Evolutionary conservation across 1,140 invertebrate species (phyloP), one percentile per base, ranked within the genome.

Genomic region (Yoshiicerus persimilis): DNA sequence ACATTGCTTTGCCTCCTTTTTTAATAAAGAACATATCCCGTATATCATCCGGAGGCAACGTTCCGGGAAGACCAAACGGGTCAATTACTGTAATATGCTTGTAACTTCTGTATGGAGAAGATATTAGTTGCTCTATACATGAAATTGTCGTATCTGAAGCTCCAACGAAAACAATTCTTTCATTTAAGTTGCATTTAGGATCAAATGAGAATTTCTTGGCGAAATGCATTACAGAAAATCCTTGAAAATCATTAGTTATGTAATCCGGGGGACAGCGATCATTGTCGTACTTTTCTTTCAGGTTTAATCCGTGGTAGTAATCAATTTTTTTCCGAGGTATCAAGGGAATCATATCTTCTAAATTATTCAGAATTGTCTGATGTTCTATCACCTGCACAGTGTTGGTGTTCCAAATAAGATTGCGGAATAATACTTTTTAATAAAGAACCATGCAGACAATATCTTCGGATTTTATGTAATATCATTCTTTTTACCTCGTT

Each of bases 131-230:
- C 91, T 96, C 95, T 16, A 96, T 85, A 91, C 96, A 96, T 4
- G 95, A 92, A 2, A 96, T 92, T 1, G 94, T 95, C 10, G 95
- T 95, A 66, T 95, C 93, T 70, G 96, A 96, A 16, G 95, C 95
- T 0, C 96, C 96, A 0, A 96, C 94, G 8, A 96, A 94, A 0
- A 96, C 95, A 84, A 97, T 95, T 88, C 94, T 94, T 92, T 92
- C 0, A 92, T 90, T 88, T 27, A 56, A 23, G 6, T 30, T 84
- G 38, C n/a, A 47, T 84, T 84, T 93, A 1, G 92, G 92, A 39
- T 91, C 90, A 38, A 86, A 88, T 13, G 64, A 66, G 27, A 90
- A 90, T 70, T 91, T 91, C 36, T 86, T 89, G 0, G 89, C 86
- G 32, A 86, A 88, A 25, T 77, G 56, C 36, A 88, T 32, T 2